Percentiles rank a stretch among this genome's conserved stretches.
Evolutionary conservation across 2,888 invertebrate genomes (phyloP).

Genomic region (Trissolcus japonicus): DNA sequence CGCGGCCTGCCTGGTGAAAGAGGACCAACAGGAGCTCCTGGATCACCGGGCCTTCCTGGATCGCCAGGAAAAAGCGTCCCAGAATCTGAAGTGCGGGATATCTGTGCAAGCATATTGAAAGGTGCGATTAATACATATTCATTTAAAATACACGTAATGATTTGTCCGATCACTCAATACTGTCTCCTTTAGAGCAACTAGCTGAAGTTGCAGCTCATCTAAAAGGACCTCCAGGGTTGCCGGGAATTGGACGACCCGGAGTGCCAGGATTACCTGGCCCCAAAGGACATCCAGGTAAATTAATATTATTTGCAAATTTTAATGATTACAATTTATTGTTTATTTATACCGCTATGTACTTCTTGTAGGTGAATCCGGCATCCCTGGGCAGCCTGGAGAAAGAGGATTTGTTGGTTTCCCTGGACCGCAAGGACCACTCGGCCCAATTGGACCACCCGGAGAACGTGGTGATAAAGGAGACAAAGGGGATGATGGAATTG

Average conservation of each 20-base stretch:
- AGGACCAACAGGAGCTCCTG: constrained; percentile 75
- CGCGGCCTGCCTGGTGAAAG: constrained; percentile 79
- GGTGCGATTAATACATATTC: constrained; percentile 77
- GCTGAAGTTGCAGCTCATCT: constrained; percentile 82
- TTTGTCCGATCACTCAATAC: not conserved
- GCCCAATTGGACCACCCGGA: constrained; percentile 80
- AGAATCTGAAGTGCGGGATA: constrained; percentile 86
- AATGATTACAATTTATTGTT: not conserved
- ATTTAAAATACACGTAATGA: not conserved
- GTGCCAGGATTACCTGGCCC: constrained; percentile 83
- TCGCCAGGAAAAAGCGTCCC: constrained; percentile 79
- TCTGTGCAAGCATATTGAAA: constrained; percentile 87
- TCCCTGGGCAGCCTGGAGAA: constrained; percentile 81
- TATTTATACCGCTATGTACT: not conserved
- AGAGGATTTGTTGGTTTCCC: constrained; percentile 82
- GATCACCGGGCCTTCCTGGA: constrained; percentile 70
- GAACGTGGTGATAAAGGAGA: constrained; percentile 87
- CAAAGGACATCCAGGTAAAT: constrained; percentile 78
- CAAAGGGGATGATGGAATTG: constrained; percentile 83
- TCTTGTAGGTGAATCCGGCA: constrained; percentile 78
- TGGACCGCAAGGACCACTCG: constrained; percentile 80
- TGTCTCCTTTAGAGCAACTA: constrained; percentile 81
- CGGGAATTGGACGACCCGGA: constrained; percentile 82
- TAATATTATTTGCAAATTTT: not conserved
- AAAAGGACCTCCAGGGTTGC: constrained; percentile 82